Percentiles rank a stretch among this genome's conserved stretches.
Evolutionary conservation across 2,113 vertebrate genomes (phyloP).

Genomic region (Cacatua alba): DNA sequence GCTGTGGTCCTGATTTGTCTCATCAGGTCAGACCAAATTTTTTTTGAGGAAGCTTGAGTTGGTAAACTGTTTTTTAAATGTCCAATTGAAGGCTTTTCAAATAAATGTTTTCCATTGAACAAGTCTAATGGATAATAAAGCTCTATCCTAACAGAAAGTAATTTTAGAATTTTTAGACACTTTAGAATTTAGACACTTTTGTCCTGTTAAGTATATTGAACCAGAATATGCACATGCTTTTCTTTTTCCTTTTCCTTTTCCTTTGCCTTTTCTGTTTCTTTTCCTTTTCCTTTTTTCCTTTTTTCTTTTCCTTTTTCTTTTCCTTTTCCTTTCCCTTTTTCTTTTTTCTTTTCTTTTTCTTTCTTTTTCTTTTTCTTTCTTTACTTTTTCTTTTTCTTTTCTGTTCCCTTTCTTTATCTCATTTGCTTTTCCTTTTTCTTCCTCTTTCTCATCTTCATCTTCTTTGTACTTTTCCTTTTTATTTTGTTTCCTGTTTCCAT

Average conservation of each 20-base stretch:
- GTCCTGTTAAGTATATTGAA: neutral
- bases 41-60: conserved; percentile 11
- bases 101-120: conserved; percentile 66
- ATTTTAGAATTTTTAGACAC: neutral
- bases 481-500: too few species aligned
- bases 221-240: fast-evolving
- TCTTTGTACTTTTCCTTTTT: too few species aligned
- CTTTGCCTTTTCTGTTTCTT: neutral
- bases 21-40: conserved; percentile 57
- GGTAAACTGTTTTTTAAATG: conserved; percentile 62
- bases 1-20: conserved; percentile 71
- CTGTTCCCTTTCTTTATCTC: too few species aligned
- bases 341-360: too few species aligned
- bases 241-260: fast-evolving
- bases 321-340: fast-evolving
- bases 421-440: neutral
- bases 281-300: fast-evolving
- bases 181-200: neutral
- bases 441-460: fast-evolving
- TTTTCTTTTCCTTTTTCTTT: fast-evolving
- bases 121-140: conserved; percentile 56
- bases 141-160: neutral
- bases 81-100: conserved; percentile 59
- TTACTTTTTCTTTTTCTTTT: too few species aligned
- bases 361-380: too few species aligned